These are phyloP conservation scores for Apocrypta bakeri DNA, from an alignment of 1,140 invertebrate species.

Conservation along the genomic window DNA sequence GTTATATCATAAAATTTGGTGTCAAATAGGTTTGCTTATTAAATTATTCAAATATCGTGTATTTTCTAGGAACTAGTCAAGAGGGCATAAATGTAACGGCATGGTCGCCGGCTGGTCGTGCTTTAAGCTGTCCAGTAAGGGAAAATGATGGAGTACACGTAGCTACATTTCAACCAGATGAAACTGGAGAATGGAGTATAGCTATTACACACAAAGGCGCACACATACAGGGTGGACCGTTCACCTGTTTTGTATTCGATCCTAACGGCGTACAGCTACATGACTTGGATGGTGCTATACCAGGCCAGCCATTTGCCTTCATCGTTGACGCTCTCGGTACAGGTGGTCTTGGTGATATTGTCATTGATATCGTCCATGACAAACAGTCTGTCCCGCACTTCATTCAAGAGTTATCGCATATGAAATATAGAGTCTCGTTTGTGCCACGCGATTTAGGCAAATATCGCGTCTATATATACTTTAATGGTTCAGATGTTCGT, in stretches of 20 bases:
- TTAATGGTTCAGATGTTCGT: slow-evolving; percentile 96
- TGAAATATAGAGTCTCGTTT: slow-evolving; percentile 91
- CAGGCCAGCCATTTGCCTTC: slow-evolving; percentile 87
- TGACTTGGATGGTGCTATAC: slow-evolving; percentile 84
- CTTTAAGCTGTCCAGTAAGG: slow-evolving; percentile 84
- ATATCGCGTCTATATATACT: slow-evolving; percentile 94
- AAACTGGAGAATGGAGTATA: slow-evolving; percentile 97
- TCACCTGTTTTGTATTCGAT: slow-evolving; percentile 97
- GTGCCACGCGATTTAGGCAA: slow-evolving; percentile 92
- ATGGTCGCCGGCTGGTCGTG: slow-evolving; percentile 88
- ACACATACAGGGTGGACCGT: slow-evolving; percentile 97
- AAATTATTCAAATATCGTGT: background rate
- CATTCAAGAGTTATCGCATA: slow-evolving; percentile 87
- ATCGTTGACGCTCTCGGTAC: slow-evolving; percentile 88
- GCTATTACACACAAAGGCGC: slow-evolving; percentile 95
- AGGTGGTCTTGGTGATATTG: slow-evolving; percentile 90
- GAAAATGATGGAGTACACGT: slow-evolving; percentile 88
- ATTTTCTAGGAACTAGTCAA: slow-evolving; percentile 83
- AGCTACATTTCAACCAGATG: slow-evolving; percentile 96
- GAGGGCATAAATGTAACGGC: slow-evolving; percentile 92
- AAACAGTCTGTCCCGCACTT: slow-evolving; percentile 88
- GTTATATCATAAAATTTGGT: background rate
- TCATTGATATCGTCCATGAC: slow-evolving; percentile 91
- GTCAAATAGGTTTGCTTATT: background rate
- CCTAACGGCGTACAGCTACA: slow-evolving; percentile 87